These are phyloP conservation scores for Eilema caniola DNA, from an alignment of 2,888 invertebrate genomes.

Conservation along the genomic window DNA sequence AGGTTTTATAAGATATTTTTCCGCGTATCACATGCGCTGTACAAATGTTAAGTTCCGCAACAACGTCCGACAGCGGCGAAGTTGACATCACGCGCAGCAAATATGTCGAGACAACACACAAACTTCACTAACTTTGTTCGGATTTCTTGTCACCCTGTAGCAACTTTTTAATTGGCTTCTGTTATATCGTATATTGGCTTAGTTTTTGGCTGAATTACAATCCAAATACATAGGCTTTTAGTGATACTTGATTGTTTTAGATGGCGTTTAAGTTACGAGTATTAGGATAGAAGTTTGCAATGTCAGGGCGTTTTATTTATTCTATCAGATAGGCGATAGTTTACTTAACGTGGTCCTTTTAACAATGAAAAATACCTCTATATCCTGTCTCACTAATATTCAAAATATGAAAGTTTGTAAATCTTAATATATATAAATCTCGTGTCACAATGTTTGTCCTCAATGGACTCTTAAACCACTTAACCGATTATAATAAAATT, in stretches of 20 bases:
- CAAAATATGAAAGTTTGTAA: too few relatives aligned
- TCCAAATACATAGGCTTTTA: background rate
- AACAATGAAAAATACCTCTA: too few relatives aligned
- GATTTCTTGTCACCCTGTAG: slow-evolving; percentile 39
- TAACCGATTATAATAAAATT: too few relatives aligned
- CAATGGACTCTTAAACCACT: too few relatives aligned
- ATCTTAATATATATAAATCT: too few relatives aligned
- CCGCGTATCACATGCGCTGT: slow-evolving; percentile 19
- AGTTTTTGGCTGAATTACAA: slow-evolving; percentile 21
- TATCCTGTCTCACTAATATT: too few relatives aligned
- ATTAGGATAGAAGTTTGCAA: too few relatives aligned
- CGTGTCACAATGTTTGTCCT: too few relatives aligned
- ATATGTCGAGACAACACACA: slow-evolving; percentile 54
- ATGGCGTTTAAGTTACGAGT: background rate
- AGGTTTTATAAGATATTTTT: background rate
- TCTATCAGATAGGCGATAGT: too few relatives aligned
- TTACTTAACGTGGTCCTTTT: too few relatives aligned
- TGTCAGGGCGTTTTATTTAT: too few relatives aligned
- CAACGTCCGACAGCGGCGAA: slow-evolving; percentile 38
- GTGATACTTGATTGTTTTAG: background rate
- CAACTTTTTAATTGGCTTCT: slow-evolving; percentile 51
- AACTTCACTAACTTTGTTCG: slow-evolving; percentile 48
- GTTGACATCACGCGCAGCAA: slow-evolving; percentile 52
- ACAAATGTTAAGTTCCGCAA: slow-evolving; percentile 25
- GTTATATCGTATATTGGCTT: slow-evolving; percentile 32